Percentiles rank a stretch among this genome's conserved stretches.
phyloP scores from a whole-genome alignment of 2,888 invertebrate genomes.

The Heliconius charithonia region DNA sequence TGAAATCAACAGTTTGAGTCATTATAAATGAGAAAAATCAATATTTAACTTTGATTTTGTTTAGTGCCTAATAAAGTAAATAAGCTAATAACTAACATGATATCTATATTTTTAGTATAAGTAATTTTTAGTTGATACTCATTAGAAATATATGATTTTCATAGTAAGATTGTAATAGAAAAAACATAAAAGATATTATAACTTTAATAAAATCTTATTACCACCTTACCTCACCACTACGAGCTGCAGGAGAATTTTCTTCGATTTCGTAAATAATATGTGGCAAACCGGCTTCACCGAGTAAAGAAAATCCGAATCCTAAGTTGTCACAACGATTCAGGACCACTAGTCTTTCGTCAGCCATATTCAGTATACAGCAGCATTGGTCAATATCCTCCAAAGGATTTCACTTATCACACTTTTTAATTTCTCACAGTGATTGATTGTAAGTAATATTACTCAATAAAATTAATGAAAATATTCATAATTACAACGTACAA shows the following conservation, averaged over 20 bases:
- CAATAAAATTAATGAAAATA: constrained; percentile 64
- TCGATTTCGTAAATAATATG: constrained; percentile 97
- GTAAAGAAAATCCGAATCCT: constrained; percentile 95
- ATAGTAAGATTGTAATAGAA: background rate
- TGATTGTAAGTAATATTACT: constrained; percentile 58
- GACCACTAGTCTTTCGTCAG: constrained; percentile 95
- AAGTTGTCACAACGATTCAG: constrained; percentile 93
- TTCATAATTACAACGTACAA: constrained; percentile 72
- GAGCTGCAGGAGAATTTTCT: constrained; percentile 96
- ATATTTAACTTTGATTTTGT: constrained; percentile 6
- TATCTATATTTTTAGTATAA: background rate
- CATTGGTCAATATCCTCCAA: constrained; percentile 75
- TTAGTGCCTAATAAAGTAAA: background rate
- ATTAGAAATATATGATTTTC: background rate
- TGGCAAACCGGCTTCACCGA: constrained; percentile 95
- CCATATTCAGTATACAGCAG: constrained; percentile 87
- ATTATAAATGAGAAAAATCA: constrained; percentile 5
- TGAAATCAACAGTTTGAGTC: background rate
- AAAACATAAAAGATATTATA: background rate
- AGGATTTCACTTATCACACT: constrained; percentile 70
- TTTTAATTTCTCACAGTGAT: constrained; percentile 62
- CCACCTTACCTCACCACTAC: constrained; percentile 91
- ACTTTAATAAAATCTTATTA: background rate
- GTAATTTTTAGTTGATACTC: background rate
- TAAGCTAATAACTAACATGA: background rate